A percentile compares a stretch with the other conserved stretches of the same genome.
Conservation (phyloP, 2,797 vertebrate species). For the Artibeus jamaicensis region DNA sequence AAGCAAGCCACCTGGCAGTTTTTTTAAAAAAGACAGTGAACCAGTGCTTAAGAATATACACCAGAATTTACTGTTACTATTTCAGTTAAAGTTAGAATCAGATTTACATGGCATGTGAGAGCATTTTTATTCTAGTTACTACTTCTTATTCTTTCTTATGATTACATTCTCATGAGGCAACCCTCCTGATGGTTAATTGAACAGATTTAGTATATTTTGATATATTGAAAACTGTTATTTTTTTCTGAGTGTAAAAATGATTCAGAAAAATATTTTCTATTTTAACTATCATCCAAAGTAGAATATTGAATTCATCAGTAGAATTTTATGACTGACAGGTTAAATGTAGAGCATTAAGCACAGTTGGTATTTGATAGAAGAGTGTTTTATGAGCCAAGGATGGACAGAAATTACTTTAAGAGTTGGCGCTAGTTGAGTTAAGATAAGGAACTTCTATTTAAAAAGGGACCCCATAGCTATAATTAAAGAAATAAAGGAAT, state of each 20-base stretch:
- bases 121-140: slow-evolving; percentile 6
- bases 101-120: background rate
- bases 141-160: background rate
- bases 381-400: background rate
- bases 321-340: background rate
- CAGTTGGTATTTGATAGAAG: background rate
- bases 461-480: background rate
- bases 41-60: background rate
- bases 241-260: slow-evolving; percentile 1
- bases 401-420: background rate
- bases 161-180: background rate
- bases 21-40: background rate
- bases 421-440: background rate
- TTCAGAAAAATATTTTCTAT: background rate
- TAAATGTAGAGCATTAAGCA: background rate
- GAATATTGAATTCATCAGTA: background rate
- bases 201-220: background rate
- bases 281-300: background rate
- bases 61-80: background rate
- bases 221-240: background rate
- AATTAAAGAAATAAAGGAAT: slow-evolving; percentile 13
- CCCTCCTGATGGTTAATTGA: background rate
- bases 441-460: background rate
- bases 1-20: slow-evolving; percentile 19
- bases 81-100: background rate